Conservation (phyloP, 2,113 vertebrate species). For the Salvator merianae region DNA sequence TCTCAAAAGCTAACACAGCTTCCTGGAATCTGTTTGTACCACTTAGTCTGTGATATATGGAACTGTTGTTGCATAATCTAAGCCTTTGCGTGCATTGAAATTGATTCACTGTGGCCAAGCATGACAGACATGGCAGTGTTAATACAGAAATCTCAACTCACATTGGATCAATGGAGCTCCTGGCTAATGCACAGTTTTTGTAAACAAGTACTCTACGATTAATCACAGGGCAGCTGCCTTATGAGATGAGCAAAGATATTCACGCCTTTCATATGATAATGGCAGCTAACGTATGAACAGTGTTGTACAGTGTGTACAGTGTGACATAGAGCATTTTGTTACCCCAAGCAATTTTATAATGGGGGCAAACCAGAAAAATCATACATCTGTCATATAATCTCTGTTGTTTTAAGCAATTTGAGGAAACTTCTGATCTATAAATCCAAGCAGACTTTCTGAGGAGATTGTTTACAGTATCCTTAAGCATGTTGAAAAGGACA, state of each 20-base stretch:
- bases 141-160: neutral
- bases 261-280: conserved; percentile 21
- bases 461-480: neutral
- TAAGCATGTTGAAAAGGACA: neutral
- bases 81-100: neutral
- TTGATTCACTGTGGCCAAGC: neutral
- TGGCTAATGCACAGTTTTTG: neutral
- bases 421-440: neutral
- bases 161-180: neutral
- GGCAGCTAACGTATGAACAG: neutral
- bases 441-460: conserved; percentile 12
- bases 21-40: neutral
- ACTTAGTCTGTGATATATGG: neutral
- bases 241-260: conserved; percentile 1
- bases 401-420: neutral
- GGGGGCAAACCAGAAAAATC: conserved; percentile 2
- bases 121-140: neutral
- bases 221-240: conserved; percentile 17
- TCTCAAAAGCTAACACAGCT: neutral
- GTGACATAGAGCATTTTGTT: conserved; percentile 5
- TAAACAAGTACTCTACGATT: conserved; percentile 2
- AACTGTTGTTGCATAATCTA: neutral
- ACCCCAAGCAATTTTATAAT: neutral
- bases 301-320: neutral
- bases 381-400: conserved; percentile 16